Evolutionary conservation across 2,113 vertebrate species (phyloP).

Genomic region (Lagopus leucura): DNA sequence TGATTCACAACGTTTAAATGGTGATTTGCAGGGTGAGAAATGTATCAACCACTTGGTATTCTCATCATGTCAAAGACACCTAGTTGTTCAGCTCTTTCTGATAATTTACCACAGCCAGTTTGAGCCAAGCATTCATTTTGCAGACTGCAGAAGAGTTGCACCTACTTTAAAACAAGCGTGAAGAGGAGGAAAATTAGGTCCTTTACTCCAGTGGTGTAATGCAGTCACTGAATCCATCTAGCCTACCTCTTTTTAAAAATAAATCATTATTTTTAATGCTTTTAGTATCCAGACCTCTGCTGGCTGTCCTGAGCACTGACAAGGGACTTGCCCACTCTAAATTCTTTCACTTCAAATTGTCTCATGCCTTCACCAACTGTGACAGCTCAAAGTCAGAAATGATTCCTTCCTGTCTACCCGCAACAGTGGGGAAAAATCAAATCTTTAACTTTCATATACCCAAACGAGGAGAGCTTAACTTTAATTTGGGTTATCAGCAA

Average conservation of each 20-base stretch:
- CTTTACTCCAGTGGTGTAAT: background rate
- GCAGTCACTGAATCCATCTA: background rate
- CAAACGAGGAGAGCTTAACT: background rate
- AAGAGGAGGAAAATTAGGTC: conserved; percentile 27
- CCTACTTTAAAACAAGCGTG: conserved; percentile 28
- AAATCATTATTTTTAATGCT: conserved; percentile 13
- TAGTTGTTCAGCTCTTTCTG: conserved; percentile 33
- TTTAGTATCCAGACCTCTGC: background rate
- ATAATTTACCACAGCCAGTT: conserved; percentile 25
- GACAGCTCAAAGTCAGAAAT: background rate
- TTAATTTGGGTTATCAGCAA: background rate
- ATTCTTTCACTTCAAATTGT: background rate
- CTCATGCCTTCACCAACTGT: background rate
- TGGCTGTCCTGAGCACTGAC: background rate
- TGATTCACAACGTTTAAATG: conserved; percentile 44
- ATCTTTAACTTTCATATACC: background rate
- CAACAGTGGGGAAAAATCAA: background rate
- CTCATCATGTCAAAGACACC: conserved; percentile 49
- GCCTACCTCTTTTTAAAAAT: background rate
- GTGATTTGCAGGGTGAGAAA: conserved; percentile 53
- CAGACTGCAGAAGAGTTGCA: conserved; percentile 21
- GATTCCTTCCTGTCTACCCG: background rate
- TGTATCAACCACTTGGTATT: conserved; percentile 34
- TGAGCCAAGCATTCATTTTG: conserved; percentile 50
- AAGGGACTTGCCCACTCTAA: background rate